These are phyloP conservation scores for Allolobophora icterica DNA, from an alignment of 2,888 invertebrate genomes.

Conservation along the genomic window DNA sequence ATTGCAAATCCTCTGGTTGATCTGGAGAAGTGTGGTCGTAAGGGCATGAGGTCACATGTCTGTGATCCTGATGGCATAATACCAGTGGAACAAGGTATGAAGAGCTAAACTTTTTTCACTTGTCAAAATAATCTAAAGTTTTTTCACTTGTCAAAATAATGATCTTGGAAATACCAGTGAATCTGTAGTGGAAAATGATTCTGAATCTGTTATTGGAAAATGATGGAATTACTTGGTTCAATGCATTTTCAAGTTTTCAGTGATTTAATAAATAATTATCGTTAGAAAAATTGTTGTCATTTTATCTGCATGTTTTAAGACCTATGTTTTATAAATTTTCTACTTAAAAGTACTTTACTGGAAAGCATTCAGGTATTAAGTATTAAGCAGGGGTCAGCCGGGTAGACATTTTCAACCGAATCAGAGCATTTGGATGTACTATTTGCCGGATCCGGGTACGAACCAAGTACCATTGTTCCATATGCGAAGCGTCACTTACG, in stretches of 20 bases:
- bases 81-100: conserved; percentile 40
- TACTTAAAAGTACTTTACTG: neutral
- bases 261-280: neutral
- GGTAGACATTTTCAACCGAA: no score
- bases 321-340: neutral
- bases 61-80: conserved; percentile 42
- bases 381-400: no score
- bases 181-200: neutral
- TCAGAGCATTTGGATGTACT: no score
- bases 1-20: conserved; percentile 40
- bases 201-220: no score
- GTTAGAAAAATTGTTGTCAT: neutral
- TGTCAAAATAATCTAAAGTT: neutral
- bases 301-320: neutral
- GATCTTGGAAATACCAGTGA: neutral
- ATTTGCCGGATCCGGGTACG: no score
- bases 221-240: neutral
- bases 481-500: no score
- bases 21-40: conserved; percentile 38
- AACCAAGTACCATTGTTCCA: no score
- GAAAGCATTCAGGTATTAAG: no score
- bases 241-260: neutral
- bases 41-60: conserved; percentile 37
- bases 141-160: neutral
- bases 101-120: neutral